Conservation (phyloP, 1,140 invertebrate species). For the Magallana ariakensis region DNA sequence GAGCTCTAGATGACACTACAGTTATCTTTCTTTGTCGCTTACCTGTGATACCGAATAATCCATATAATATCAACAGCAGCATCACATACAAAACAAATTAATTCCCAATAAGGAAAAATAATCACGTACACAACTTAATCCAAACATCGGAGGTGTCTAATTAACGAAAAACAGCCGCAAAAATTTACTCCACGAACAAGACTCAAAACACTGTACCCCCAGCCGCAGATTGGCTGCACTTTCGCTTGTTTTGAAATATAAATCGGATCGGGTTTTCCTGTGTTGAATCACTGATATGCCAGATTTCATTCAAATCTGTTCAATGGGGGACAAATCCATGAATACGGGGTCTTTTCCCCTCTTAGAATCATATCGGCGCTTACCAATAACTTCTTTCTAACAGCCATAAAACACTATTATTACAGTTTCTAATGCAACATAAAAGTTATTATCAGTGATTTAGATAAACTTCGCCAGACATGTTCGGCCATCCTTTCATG, state of each 20-base stretch:
- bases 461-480: conserved; percentile 17
- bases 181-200: neutral
- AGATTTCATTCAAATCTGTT: conserved; percentile 19
- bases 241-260: conserved; percentile 22
- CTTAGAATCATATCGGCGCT: conserved; percentile 26
- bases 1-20: neutral
- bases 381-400: conserved; percentile 25
- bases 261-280: conserved; percentile 1
- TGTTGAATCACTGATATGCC: conserved; percentile 20
- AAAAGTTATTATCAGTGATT: conserved; percentile 37
- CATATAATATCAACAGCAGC: neutral
- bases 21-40: neutral
- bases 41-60: neutral
- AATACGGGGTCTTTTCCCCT: conserved; percentile 19
- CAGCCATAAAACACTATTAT: conserved; percentile 25
- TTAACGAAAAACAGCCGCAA: neutral
- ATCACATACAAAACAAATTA: neutral
- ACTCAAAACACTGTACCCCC: neutral
- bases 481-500: conserved; percentile 24
- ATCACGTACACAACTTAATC: neutral
- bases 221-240: neutral
- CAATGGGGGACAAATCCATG: conserved; percentile 29
- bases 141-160: neutral
- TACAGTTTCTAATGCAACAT: conserved; percentile 32
- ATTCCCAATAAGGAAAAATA: neutral